Conservation (phyloP, 2,113 vertebrate genomes). For the Chascanopsetta lugubris region DNA sequence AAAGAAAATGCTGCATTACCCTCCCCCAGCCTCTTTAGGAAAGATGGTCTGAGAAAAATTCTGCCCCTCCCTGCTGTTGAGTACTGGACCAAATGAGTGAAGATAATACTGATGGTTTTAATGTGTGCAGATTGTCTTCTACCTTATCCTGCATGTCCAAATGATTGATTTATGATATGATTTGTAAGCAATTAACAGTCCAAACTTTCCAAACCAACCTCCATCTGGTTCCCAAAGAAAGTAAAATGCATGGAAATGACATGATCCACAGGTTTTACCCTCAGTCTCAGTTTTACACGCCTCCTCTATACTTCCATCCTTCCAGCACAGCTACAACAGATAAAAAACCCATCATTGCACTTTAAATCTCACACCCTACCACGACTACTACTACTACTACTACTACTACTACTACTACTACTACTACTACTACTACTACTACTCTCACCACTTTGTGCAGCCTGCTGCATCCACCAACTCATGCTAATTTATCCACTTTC, state of each 20-base stretch:
- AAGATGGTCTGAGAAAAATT: background rate
- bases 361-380: conserved; percentile 8
- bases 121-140: background rate
- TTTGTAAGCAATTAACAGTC: too few relatives aligned
- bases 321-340: conserved; percentile 9
- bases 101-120: background rate
- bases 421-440: background rate
- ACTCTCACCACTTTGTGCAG: conserved; percentile 11
- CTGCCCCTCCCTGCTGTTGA: background rate
- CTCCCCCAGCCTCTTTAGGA: background rate
- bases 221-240: background rate
- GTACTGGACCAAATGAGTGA: background rate
- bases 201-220: too few relatives aligned
- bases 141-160: background rate
- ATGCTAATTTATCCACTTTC: conserved; percentile 40
- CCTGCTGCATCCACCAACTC: conserved; percentile 19
- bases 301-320: too few relatives aligned
- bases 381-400: background rate
- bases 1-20: background rate
- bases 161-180: background rate
- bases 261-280: background rate
- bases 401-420: background rate
- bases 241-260: background rate
- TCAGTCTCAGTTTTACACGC: too few relatives aligned
- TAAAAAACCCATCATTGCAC: conserved; percentile 17